Evolutionary conservation across 2,888 invertebrate genomes (phyloP).

Genomic region (Calameuta filiformis): DNA sequence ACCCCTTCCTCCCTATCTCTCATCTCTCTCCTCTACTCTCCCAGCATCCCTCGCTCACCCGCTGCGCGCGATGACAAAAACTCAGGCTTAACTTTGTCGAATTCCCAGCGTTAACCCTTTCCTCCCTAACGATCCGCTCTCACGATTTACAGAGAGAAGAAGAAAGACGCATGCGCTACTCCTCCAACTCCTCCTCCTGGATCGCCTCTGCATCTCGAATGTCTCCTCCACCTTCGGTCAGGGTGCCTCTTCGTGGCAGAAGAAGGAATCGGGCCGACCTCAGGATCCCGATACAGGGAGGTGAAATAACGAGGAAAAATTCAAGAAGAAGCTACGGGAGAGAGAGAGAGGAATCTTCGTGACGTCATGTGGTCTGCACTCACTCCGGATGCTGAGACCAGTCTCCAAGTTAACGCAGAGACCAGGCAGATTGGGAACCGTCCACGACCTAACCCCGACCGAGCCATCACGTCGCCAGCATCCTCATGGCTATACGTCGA

Average conservation of each 20-base stretch:
- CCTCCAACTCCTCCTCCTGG: not conserved
- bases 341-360: too few species aligned
- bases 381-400: not conserved
- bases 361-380: not conserved
- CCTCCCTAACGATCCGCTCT: not conserved
- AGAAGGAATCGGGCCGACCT: not conserved
- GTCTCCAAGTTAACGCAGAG: not conserved
- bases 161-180: not conserved
- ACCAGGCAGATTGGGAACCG: conserved; percentile 44
- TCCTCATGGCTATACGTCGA: conserved; percentile 45
- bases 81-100: conserved; percentile 17
- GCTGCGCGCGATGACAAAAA: conserved; percentile 23
- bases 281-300: not conserved
- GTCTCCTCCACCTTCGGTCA: not conserved
- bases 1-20: not conserved
- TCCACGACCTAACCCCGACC: conserved; percentile 48
- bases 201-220: not conserved
- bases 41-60: conserved; percentile 8
- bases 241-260: not conserved
- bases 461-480: conserved; percentile 54
- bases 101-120: conserved; percentile 17
- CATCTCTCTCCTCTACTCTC: not conserved
- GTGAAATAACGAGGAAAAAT: too few species aligned
- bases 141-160: not conserved
- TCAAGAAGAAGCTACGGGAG: too few species aligned